These are phyloP conservation scores for Lasioglossum zephyrum DNA, from an alignment of 2,888 invertebrate genomes.

Conservation along the genomic window DNA sequence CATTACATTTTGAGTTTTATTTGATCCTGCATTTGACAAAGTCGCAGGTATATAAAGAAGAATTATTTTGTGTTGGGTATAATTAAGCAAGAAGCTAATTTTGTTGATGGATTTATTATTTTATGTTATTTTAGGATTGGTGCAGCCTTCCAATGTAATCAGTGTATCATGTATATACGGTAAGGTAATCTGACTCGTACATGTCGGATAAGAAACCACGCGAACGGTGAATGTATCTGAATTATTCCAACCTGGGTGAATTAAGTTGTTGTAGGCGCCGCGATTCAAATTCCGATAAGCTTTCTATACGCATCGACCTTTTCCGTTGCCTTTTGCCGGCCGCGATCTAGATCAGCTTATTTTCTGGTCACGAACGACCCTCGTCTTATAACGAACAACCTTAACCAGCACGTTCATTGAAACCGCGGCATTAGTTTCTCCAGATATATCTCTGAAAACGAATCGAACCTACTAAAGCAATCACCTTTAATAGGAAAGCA, in stretches of 20 bases:
- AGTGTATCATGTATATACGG: not conserved
- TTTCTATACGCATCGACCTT: constrained; percentile 39
- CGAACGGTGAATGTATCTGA: constrained; percentile 33
- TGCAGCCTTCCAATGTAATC: not conserved
- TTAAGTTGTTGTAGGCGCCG: constrained; percentile 22
- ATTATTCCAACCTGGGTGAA: not conserved
- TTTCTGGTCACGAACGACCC: constrained; percentile 46
- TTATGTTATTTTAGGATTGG: too few relatives aligned
- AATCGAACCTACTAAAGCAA: not conserved
- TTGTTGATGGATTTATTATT: not conserved
- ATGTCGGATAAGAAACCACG: constrained; percentile 25
- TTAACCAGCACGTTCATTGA: constrained; percentile 47
- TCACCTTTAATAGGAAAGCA: not conserved
- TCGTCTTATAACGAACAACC: constrained; percentile 29
- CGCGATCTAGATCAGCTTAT: constrained; percentile 26
- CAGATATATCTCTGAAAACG: not conserved
- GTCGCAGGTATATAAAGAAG: not conserved
- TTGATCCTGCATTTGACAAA: not conserved
- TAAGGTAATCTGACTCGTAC: not conserved
- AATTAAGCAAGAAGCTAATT: not conserved
- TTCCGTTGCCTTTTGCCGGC: constrained; percentile 11
- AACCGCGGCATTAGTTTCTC: constrained; percentile 29
- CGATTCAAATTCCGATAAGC: constrained; percentile 37
- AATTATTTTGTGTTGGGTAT: not conserved
- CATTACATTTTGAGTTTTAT: not conserved